Evolutionary conservation across 2,888 invertebrate genomes (phyloP).

Genomic region (Raillietiella orientalis): DNA sequence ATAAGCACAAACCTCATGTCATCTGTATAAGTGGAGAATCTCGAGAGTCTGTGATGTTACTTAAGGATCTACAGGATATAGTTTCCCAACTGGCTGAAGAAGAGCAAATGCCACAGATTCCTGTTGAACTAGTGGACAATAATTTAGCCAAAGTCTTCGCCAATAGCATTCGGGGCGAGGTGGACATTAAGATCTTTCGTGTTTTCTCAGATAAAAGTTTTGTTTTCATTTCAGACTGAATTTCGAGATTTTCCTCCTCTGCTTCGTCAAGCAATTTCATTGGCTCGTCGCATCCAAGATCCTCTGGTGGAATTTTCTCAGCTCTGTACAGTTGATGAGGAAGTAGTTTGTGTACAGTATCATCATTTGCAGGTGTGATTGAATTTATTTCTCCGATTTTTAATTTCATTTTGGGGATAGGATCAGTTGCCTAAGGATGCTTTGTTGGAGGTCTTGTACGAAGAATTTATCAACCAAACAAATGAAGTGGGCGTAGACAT

Average conservation of each 20-base stretch:
- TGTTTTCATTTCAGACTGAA: slow-evolving; percentile 21
- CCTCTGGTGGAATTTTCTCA: slow-evolving; percentile 87
- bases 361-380: slow-evolving; percentile 35
- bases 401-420: slow-evolving; percentile 9
- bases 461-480: slow-evolving; percentile 68
- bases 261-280: slow-evolving; percentile 64
- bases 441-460: slow-evolving; percentile 41
- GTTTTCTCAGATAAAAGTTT: neutral
- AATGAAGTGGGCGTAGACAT: slow-evolving; percentile 97
- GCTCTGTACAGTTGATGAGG: slow-evolving; percentile 78
- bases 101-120: slow-evolving; percentile 42
- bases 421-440: slow-evolving; percentile 35
- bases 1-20: slow-evolving; percentile 69
- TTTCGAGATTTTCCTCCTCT: slow-evolving; percentile 75
- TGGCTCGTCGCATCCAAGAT: slow-evolving; percentile 73
- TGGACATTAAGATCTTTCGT: slow-evolving; percentile 10
- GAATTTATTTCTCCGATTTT: too few species aligned
- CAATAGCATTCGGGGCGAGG: slow-evolving; percentile 51
- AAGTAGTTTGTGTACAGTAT: slow-evolving; percentile 72
- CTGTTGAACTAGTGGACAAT: slow-evolving; percentile 72
- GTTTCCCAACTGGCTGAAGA: slow-evolving; percentile 40
- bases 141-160: slow-evolving; percentile 64
- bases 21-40: slow-evolving; percentile 72
- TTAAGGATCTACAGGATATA: slow-evolving; percentile 37
- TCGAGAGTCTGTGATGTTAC: slow-evolving; percentile 46